These are phyloP conservation scores for Sphenodon punctatus DNA, from an alignment of 2,797 vertebrate species.

Conservation along the genomic window DNA sequence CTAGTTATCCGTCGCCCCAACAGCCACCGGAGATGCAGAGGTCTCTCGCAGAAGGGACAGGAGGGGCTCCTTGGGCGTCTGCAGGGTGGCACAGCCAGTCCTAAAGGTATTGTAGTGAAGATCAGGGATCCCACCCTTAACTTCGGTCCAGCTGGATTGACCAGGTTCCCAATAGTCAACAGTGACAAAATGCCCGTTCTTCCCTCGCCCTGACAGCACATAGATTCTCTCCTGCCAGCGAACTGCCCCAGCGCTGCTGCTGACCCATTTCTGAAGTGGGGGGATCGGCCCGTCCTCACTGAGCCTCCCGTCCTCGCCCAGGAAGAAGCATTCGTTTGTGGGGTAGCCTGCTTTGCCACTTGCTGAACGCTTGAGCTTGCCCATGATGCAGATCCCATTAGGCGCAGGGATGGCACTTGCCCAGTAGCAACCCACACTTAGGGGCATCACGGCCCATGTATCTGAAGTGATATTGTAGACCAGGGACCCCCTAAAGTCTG, in stretches of 20 bases:
- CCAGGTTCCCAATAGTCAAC: constrained; percentile 87
- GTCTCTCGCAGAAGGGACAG: constrained; percentile 69
- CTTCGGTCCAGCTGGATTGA: constrained; percentile 85
- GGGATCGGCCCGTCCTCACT: constrained; percentile 78
- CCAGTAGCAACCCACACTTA: constrained; percentile 82
- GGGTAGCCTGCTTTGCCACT: constrained; percentile 83
- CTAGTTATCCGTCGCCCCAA: not conserved
- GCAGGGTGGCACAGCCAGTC: constrained; percentile 82
- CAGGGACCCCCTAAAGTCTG: constrained; percentile 81
- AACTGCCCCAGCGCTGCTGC: constrained; percentile 81
- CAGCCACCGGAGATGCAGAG: constrained; percentile 36
- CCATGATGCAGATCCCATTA: constrained; percentile 82
- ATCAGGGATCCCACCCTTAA: constrained; percentile 81
- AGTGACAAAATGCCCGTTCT: constrained; percentile 79
- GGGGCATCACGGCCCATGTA: constrained; percentile 80
- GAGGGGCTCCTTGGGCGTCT: constrained; percentile 86
- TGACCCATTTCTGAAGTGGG: constrained; percentile 79
- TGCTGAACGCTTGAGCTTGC: no score
- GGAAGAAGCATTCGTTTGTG: constrained; percentile 81
- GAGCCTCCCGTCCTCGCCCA: constrained; percentile 75
- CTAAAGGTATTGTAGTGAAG: constrained; percentile 81
- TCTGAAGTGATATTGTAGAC: constrained; percentile 82
- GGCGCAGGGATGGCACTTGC: constrained; percentile 82
- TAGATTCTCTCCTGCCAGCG: constrained; percentile 85
- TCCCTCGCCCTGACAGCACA: constrained; percentile 83